Evolutionary conservation across 2,888 invertebrate species (phyloP).

Genomic region (Chalcis sispes): DNA sequence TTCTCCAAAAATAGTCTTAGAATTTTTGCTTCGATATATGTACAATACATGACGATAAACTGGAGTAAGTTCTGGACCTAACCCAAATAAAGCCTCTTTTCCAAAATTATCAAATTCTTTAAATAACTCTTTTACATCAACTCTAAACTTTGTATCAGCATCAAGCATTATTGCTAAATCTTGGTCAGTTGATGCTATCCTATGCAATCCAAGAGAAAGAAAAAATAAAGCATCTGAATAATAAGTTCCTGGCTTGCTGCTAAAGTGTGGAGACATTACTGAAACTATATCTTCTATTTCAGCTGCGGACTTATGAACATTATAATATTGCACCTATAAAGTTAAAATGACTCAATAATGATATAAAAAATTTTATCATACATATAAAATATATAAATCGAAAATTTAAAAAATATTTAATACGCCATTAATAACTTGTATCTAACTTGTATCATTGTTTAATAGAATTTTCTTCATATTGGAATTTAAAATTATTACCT

Average conservation of each 20-base stretch:
- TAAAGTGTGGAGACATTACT: slow-evolving; percentile 84
- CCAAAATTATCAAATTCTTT: slow-evolving; percentile 83
- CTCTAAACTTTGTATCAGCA: slow-evolving; percentile 85
- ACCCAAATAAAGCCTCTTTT: slow-evolving; percentile 81
- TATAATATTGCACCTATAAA: slow-evolving; percentile 79
- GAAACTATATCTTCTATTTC: slow-evolving; percentile 81
- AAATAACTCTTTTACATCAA: slow-evolving; percentile 82
- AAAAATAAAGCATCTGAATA: slow-evolving; percentile 89
- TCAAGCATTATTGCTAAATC: slow-evolving; percentile 84
- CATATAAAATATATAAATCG: background rate
- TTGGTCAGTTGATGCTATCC: slow-evolving; percentile 81
- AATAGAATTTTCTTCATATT: background rate
- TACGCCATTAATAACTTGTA: too few species aligned
- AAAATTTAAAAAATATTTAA: background rate
- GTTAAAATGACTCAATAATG: background rate
- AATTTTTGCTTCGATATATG: slow-evolving; percentile 81
- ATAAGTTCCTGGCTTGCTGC: slow-evolving; percentile 84
- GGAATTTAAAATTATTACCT: slow-evolving; percentile 66
- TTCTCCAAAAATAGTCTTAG: slow-evolving; percentile 80
- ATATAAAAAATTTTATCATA: background rate
- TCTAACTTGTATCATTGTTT: too few species aligned
- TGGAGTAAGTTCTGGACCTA: slow-evolving; percentile 86
- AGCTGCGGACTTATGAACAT: slow-evolving; percentile 80
- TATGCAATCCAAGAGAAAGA: slow-evolving; percentile 84
- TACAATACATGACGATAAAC: slow-evolving; percentile 87